These are phyloP conservation scores for Chloroclysta siterata DNA, from an alignment of 2,888 invertebrate genomes.

Conservation along the genomic window DNA sequence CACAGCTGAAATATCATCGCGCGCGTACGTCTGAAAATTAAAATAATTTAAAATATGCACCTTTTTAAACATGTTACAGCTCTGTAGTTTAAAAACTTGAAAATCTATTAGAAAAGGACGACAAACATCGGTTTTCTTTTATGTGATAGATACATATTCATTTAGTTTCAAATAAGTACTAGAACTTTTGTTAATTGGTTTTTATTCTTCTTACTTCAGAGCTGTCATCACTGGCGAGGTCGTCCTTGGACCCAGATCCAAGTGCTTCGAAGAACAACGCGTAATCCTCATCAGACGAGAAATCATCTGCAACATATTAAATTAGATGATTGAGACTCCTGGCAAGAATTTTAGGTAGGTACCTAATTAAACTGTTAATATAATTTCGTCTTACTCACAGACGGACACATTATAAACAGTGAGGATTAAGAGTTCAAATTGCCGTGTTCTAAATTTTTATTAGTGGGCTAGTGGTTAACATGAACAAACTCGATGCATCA, in stretches of 20 bases:
- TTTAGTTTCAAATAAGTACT: too few species aligned
- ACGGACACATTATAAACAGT: too few species aligned
- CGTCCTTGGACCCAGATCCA: slow-evolving; percentile 89
- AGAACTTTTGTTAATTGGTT: background rate
- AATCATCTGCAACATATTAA: slow-evolving; percentile 82
- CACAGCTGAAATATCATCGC: slow-evolving; percentile 74
- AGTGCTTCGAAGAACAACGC: slow-evolving; percentile 90
- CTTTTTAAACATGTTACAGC: too few species aligned
- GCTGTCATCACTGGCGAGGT: slow-evolving; percentile 88
- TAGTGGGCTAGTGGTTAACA: too few species aligned
- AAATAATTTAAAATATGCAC: background rate
- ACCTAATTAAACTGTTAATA: background rate
- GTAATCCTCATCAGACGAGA: slow-evolving; percentile 87
- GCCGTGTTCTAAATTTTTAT: too few species aligned
- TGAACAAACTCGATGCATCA: too few species aligned
- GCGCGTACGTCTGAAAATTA: slow-evolving; percentile 54
- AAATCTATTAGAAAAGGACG: too few species aligned
- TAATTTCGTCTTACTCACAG: background rate
- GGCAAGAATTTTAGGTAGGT: background rate
- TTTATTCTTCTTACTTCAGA: slow-evolving; percentile 51
- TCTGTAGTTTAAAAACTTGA: too few species aligned
- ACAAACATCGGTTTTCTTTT: too few species aligned
- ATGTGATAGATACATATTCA: too few species aligned
- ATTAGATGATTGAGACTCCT: background rate
- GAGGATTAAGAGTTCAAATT: too few species aligned